phyloP scores from a whole-genome alignment of 2,888 invertebrate species.

The Linhomoeus sp. region DNA sequence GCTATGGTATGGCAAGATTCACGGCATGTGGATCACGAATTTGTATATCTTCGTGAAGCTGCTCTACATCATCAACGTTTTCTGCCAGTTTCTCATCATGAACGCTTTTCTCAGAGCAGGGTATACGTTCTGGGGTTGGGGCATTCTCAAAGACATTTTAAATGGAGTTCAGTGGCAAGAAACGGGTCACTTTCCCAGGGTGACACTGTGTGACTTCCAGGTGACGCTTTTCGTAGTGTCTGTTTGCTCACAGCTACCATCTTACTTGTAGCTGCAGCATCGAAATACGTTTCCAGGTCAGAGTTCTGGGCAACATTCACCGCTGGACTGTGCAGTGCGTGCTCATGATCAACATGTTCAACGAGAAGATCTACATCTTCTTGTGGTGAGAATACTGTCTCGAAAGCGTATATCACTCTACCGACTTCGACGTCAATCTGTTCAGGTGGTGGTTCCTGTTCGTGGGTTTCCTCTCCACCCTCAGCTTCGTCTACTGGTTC shows the following conservation, averaged over 20 bases:
- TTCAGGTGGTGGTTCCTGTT: conserved; percentile 9
- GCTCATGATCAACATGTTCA: conserved; percentile 15
- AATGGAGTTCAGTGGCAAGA: neutral
- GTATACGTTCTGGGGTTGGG: conserved; percentile 1
- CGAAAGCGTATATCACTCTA: too few relatives aligned
- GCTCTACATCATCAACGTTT: conserved; percentile 19
- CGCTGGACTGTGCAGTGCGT: conserved; percentile 11
- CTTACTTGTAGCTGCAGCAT: too few relatives aligned
- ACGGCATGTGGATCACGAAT: conserved; percentile 7
- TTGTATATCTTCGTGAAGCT: conserved; percentile 19
- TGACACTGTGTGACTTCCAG: conserved; percentile 23
- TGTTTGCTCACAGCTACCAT: too few relatives aligned
- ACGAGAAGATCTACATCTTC: conserved; percentile 13
- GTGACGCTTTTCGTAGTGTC: too few relatives aligned
- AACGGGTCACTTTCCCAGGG: conserved; percentile 18
- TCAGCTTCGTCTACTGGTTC: conserved; percentile 11
- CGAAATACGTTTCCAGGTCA: conserved; percentile 4
- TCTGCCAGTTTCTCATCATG: conserved; percentile 20
- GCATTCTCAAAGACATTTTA: neutral
- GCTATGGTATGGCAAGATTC: neutral
- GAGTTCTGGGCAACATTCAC: conserved; percentile 12
- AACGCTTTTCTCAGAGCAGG: conserved; percentile 12
- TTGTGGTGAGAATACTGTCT: conserved; percentile 8
- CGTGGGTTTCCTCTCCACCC: conserved; percentile 3
- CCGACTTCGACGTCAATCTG: neutral